phyloP scores from a whole-genome alignment of 2,888 invertebrate genomes.

The Limnephilus lunatus region DNA sequence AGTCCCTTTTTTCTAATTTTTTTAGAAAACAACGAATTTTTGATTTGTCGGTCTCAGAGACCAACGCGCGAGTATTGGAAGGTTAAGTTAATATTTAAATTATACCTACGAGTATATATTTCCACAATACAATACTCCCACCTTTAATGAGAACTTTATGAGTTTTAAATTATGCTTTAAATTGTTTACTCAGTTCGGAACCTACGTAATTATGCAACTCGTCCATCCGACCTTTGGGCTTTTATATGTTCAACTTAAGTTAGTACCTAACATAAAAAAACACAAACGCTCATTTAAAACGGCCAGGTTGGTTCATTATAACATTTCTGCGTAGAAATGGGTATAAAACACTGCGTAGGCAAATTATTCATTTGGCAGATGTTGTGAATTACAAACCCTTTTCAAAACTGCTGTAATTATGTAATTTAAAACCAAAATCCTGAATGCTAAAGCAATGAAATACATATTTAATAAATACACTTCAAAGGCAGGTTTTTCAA shows the following conservation, averaged over 20 bases:
- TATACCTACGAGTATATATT: too few species aligned
- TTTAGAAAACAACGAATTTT: too few species aligned
- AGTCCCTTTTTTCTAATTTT: too few species aligned
- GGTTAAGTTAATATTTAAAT: too few species aligned
- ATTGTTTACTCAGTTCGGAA: not conserved
- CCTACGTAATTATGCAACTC: not conserved
- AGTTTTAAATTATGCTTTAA: not conserved
- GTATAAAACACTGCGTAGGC: not conserved
- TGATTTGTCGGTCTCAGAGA: too few species aligned
- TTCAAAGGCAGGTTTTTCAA: not conserved
- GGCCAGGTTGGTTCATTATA: not conserved
- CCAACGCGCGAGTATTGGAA: too few species aligned
- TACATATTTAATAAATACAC: not conserved
- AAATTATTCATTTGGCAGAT: constrained; percentile 2
- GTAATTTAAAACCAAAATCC: not conserved
- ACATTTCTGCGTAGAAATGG: not conserved
- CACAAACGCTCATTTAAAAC: not conserved
- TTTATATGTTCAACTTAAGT: not conserved
- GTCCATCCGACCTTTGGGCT: not conserved
- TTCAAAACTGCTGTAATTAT: not conserved
- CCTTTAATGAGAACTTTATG: too few species aligned
- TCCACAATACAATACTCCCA: not conserved
- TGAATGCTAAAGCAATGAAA: constrained; percentile 2
- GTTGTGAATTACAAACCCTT: constrained; percentile 2
- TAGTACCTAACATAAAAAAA: not conserved